Base-by-base conservation (phyloP, 2,797 vertebrate genomes). In the Kryptopterus vitreolus region DNA sequence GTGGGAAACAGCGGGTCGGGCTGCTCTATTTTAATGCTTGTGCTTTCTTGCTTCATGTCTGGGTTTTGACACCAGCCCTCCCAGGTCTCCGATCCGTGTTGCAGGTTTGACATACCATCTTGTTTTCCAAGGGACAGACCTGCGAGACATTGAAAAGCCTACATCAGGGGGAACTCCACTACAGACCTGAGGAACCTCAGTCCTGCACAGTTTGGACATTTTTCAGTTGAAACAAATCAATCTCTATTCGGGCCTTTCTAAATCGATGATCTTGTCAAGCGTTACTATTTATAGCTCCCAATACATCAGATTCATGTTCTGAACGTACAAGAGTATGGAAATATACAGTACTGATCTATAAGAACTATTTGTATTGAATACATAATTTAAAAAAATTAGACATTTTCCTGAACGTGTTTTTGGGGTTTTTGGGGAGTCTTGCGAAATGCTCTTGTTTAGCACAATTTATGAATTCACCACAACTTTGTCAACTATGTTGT, bases 1-100 rank as follows among this genome's bases (percentile, higher is more conserved):
- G 43, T 38, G 50, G 24, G 58, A 15, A 13, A 62, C 13, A 20
- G 38, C 13, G 73, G 73, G 38, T 76, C 73, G 0, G 73, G 57
- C 26, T 76, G 73, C 58, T 76, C 73, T 62, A 76, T 76, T 76
- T 76, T 76, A 50, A 76, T 76, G 24, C 35, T 31, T n/a, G 58
- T 48, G 24, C 73, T 50, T 62, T 76, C 73, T 62, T 59, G 35
- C 58, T 76, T 76, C 35, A 75, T 35, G 24, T 16, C 72, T 22
- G 24, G 72, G 24, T 61, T 43, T 75, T 61, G 72, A 22, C 58
- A 61, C 26, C 16, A 62, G 24, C 73, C 20, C 5, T 76, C 73
- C 3, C n/a, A 20, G 57, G 10, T 48, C 55, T 62, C 38, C 1
- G 57, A 20, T 50, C 50, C 43, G 1, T 62, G 43, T 58, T 76